Evolutionary conservation across 2,888 invertebrate genomes (phyloP), one percentile per base, ranked within the genome.

Genomic region (Ophion costatus): DNA sequence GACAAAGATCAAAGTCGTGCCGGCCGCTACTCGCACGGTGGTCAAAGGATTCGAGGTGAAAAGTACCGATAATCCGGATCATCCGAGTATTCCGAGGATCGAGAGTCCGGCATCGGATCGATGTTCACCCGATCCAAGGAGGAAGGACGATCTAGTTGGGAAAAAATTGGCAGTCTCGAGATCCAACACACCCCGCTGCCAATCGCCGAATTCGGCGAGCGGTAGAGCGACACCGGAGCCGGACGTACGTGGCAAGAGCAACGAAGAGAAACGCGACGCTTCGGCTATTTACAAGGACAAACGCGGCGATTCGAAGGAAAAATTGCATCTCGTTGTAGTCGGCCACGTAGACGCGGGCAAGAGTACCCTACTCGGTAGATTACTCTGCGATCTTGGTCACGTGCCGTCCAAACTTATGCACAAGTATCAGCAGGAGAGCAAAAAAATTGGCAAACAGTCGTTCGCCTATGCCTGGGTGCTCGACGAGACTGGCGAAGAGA

Each of bases 381-480:
- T 99, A 61, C 95, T 99, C 0, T 98, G 96, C 92, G 96, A 97
- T 84, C 94, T 98, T 51, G 98, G 98, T 24, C 97, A 97, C 94
- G 98, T 94, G 2, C 87, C 93, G 0, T 88, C 90, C 0, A 92
- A 90, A 83, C 78, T 94, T 2, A 91, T 94, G 95, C 99, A 99
- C 94, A 99, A 99, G 93, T 98, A 98, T 95, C 99, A 99, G 92
- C 98, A 98, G 92, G 99, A 99, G 91, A 98, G 98, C 90, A 97
- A 98, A 92, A 99, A 99, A 94, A 95, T 98, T 88, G 99, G 99
- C 3, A 99, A 99, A 94, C 98, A 98, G 91, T 99, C 99, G 86
- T 99, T 99, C 90, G 97, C 98, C 95, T 99, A 98, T 94, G 99
- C 99, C 3, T 99, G 99, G 99, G 98, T 99, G 2, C 94, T 99